phyloP scores from a whole-genome alignment of 2,797 vertebrate species.

The Chelidonichthys spinosus region DNA sequence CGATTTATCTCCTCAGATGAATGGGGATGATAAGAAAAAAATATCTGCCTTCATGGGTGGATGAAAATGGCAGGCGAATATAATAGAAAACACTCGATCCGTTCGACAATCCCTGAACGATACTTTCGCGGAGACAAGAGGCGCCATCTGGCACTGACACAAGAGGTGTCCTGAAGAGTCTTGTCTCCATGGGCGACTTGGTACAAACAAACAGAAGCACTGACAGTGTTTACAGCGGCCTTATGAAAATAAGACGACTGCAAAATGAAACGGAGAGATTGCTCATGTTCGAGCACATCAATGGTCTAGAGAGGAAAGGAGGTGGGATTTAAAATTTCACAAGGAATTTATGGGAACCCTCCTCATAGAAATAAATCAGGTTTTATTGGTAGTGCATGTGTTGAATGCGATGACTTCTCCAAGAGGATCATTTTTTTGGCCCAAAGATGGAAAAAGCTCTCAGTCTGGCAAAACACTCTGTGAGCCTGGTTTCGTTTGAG shows the following conservation, averaged over 20 bases:
- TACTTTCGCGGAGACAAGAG: conserved; percentile 27
- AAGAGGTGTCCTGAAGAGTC: conserved; percentile 40
- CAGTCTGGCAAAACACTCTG: conserved; percentile 20
- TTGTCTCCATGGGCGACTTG: conserved; percentile 35
- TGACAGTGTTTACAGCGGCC: conserved; percentile 57
- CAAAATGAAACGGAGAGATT: conserved; percentile 49
- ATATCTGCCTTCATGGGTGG: conserved; percentile 53
- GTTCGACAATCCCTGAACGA: conserved; percentile 42
- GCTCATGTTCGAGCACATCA: conserved; percentile 45
- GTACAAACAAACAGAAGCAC: conserved; percentile 52
- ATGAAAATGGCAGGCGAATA: conserved; percentile 29
- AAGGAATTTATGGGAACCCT: conserved; percentile 34
- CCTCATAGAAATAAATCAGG: conserved; percentile 35
- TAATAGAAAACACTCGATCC: conserved; percentile 43
- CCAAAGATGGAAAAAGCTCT: conserved; percentile 6
- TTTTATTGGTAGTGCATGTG: conserved; percentile 33
- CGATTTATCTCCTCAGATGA: conserved; percentile 57
- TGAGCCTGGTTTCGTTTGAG: conserved; percentile 27
- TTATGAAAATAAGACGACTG: conserved; percentile 51
- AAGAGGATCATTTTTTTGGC: conserved; percentile 39
- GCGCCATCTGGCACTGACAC: conserved; percentile 39
- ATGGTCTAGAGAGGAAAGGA: conserved; percentile 40
- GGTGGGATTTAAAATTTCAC: conserved; percentile 38
- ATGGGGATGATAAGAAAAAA: conserved; percentile 39
- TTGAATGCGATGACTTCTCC: conserved; percentile 39